Base-by-base conservation (phyloP, 1,140 invertebrate species). In the Mya arenaria region DNA sequence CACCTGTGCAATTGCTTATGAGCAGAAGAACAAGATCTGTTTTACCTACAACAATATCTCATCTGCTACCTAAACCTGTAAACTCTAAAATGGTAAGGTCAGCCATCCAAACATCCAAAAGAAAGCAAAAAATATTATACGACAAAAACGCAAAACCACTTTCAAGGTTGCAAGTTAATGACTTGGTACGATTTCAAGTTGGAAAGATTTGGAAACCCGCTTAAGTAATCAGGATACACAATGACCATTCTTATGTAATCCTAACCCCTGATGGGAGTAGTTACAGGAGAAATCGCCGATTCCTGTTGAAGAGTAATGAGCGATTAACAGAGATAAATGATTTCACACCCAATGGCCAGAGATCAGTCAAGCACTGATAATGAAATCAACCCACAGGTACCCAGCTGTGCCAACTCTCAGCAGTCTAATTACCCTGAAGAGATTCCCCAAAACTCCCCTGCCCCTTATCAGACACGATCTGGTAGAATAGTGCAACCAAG, bases 181-280 rank as follows among this genome's bases (percentile, higher is more conserved):
- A 68, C 6, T 48, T 1, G 28, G 39, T 68, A 1, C 17, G 65
- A 25, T 60, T 72, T 37, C 58, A 34, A 63, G 60, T 60, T 15
- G 19, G 32, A 25, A 71, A 68, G 17, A 60, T 25, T 2, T 68
- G 65, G 39, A 30, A 68, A 44, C 63, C 63, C 8, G 63, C 63
- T 19, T 39, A 39, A n/a, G n/a, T 66, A 10, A 66, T 66, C 5
- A 23, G 17, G 17, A n/a, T 39, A 10, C 63, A 66, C 34, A 39
- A 66, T 66, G 63, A 66, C 36, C 63, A 30, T 8, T 66, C 63
- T 37, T 66, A 66, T 37, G 13, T 30, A 17, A 30, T 66, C 8
- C 32, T 39, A n/a, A 68, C 65, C 10, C 19, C 10, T 15, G 25
- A 2, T 5, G 65, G 65, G 4, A 36, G 23, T 48, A 48, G 41